Base-by-base conservation (phyloP, 2,113 vertebrate genomes). In the Telmatochromis brachygnathus region DNA sequence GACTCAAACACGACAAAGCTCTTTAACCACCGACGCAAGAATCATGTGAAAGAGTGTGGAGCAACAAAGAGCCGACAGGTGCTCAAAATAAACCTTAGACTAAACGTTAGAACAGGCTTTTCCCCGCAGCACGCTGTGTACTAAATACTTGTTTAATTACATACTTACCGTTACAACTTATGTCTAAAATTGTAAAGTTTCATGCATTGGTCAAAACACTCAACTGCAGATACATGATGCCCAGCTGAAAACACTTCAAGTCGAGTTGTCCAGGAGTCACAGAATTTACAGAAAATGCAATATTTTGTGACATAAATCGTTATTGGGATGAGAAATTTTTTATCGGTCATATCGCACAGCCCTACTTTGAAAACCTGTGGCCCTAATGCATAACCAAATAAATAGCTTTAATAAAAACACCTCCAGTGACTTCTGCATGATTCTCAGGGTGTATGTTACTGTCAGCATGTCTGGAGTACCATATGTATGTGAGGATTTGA, bases 121-220 rank as follows among this genome's bases (percentile, higher is more conserved):
- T 17, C 14, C 56, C 14, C 3, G 5, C 14, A 60, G 56, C 56
- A 60, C 2, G 1, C 56, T 0, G 28, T 60, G 28, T 30, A 33
- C 0, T 60, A 60, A 33, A 60, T 60, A 30, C 56, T 60, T 2
- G 26, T 17, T 30, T 56, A 56, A 56, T 56, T 2, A 58, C 26
- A 58, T 58, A 58, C 26, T 28, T 15, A 28, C 13, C 1, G 2
- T 0, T 58, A 2, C 26, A 58, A 28, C 14, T 58, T 58, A 58
- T 30, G 26, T 30, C 26, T 58, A 9, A 58, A 58, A 58, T 30
- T 58, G 7, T 58, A 15, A 4, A 9, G 55, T 17, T 58, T 60
- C 0, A 60, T 60, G 28, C 8, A 60, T 17, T 4, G 28, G 2
- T 60, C 56, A 60, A 60, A 60, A 6, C 56, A 60, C 56, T 60